A percentile compares a stretch with the other conserved stretches of the same genome.
phyloP scores from a whole-genome alignment of 2,113 vertebrate genomes.

The Corythornis cristatus region DNA sequence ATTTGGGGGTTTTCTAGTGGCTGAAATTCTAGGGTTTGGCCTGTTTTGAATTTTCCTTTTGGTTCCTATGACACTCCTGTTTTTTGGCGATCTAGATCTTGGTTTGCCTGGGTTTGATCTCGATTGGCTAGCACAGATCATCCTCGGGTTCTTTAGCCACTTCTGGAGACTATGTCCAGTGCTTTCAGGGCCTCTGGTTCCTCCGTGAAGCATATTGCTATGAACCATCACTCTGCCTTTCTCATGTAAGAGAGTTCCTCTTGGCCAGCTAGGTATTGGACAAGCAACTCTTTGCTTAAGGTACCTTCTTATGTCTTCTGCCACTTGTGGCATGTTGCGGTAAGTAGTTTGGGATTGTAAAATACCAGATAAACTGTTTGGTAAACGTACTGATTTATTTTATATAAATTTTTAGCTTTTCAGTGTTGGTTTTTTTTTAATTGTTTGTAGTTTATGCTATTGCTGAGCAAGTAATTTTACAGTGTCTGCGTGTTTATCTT shows the following conservation, averaged over 20 bases:
- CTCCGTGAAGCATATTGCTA: slow-evolving; percentile 70
- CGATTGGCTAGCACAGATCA: slow-evolving; percentile 95
- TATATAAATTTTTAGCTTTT: slow-evolving; percentile 32
- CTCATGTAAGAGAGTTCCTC: slow-evolving; percentile 77
- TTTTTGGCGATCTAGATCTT: slow-evolving; percentile 93
- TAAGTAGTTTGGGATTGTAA: slow-evolving; percentile 90
- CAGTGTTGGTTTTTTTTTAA: background rate
- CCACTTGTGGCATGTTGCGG: slow-evolving; percentile 79
- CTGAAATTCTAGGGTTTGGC: slow-evolving; percentile 82
- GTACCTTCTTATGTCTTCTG: slow-evolving; percentile 75
- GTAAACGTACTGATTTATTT: slow-evolving; percentile 36
- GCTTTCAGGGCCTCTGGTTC: slow-evolving; percentile 77
- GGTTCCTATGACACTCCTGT: slow-evolving; percentile 94
- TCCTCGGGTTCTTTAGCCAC: slow-evolving; percentile 86
- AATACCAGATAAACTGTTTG: slow-evolving; percentile 66
- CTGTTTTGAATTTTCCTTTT: slow-evolving; percentile 93
- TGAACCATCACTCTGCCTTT: slow-evolving; percentile 74
- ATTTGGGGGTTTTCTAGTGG: slow-evolving; percentile 75
- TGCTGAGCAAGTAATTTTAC: slow-evolving; percentile 11
- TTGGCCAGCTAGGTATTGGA: slow-evolving; percentile 85
- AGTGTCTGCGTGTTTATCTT: background rate
- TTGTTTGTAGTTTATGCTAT: slow-evolving; percentile 29
- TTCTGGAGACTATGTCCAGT: slow-evolving; percentile 77
- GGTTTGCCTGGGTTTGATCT: slow-evolving; percentile 86
- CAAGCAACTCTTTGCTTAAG: slow-evolving; percentile 93